These are phyloP conservation scores for Notolabrus celidotus DNA, from an alignment of 2,797 vertebrate genomes.

Conservation along the genomic window DNA sequence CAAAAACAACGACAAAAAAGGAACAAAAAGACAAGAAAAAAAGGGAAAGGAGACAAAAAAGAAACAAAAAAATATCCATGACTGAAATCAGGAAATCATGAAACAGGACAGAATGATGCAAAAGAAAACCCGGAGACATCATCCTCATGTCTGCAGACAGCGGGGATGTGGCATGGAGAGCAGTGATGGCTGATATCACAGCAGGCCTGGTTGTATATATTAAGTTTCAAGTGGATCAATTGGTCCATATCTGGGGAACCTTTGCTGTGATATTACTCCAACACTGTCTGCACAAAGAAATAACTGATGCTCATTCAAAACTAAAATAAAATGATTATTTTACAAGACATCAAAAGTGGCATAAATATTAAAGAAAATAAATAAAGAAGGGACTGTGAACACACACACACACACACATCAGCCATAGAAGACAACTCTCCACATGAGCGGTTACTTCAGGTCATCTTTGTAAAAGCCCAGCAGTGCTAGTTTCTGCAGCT, in stretches of 20 bases:
- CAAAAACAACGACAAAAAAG: conserved; percentile 52
- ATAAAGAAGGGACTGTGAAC: background rate
- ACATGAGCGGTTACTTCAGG: background rate
- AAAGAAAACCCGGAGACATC: conserved; percentile 45
- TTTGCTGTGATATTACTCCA: conserved; percentile 24
- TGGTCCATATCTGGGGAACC: background rate
- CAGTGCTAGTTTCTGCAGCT: background rate
- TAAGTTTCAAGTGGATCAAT: background rate
- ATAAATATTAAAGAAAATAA: background rate
- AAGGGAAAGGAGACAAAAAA: conserved; percentile 62
- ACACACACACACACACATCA: conserved; percentile 9
- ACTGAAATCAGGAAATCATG: conserved; percentile 66
- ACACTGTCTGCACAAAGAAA: conserved; percentile 32
- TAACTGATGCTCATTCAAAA: conserved; percentile 12
- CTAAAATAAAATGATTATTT: conserved; percentile 1
- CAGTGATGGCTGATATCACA: conserved; percentile 50
- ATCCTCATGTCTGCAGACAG: conserved; percentile 41
- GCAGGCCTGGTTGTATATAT: conserved; percentile 17
- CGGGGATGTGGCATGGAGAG: conserved; percentile 51
- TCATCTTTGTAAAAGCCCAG: background rate
- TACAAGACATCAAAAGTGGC: conserved; percentile 33
- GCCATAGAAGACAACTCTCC: background rate
- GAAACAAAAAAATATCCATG: conserved; percentile 65
- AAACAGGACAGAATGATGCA: conserved; percentile 54
- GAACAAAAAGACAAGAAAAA: conserved; percentile 27